Percentiles rank a stretch among this genome's conserved stretches.
phyloP scores from a whole-genome alignment of 2,797 vertebrate genomes.

The Odontamblyopus rebecca region DNA sequence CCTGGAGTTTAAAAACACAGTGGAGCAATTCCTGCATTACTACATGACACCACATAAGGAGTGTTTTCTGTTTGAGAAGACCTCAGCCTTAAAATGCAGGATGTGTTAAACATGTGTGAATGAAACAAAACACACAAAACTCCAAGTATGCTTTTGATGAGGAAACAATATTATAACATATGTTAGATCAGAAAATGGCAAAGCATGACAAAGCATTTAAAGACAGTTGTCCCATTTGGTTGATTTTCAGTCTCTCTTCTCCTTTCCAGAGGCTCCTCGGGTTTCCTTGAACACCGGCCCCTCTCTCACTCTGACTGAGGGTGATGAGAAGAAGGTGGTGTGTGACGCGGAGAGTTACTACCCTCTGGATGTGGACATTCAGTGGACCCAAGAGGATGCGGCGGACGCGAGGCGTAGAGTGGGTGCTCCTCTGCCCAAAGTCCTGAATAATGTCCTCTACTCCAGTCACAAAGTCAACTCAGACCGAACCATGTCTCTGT shows the following conservation, averaged over 20 bases:
- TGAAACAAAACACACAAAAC: too few species aligned
- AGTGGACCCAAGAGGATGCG: slow-evolving; percentile 66
- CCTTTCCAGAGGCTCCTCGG: slow-evolving; percentile 68
- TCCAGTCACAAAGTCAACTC: slow-evolving; percentile 75
- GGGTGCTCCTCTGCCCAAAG: slow-evolving; percentile 60
- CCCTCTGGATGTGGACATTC: slow-evolving; percentile 77
- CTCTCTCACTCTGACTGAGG: slow-evolving; percentile 57
- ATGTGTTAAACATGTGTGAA: too few species aligned
- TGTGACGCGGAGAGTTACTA: slow-evolving; percentile 73
- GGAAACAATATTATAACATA: too few species aligned
- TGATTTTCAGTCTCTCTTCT: not conserved
- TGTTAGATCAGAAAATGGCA: too few species aligned
- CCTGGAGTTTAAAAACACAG: too few species aligned
- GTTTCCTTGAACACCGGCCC: slow-evolving; percentile 69
- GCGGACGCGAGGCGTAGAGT: slow-evolving; percentile 35
- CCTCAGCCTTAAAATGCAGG: too few species aligned
- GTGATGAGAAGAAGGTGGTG: slow-evolving; percentile 68
- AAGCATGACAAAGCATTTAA: not conserved
- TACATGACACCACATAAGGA: too few species aligned
- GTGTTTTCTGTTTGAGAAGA: too few species aligned
- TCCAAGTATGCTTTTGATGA: too few species aligned
- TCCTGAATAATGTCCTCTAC: slow-evolving; percentile 64
- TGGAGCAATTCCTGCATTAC: too few species aligned
- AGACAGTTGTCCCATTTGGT: not conserved
- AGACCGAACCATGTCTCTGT: slow-evolving; percentile 74